A percentile compares a stretch with the other conserved stretches of the same genome.
Evolutionary conservation across 2,113 vertebrate genomes (phyloP).

Genomic region (Macrotus californicus): DNA sequence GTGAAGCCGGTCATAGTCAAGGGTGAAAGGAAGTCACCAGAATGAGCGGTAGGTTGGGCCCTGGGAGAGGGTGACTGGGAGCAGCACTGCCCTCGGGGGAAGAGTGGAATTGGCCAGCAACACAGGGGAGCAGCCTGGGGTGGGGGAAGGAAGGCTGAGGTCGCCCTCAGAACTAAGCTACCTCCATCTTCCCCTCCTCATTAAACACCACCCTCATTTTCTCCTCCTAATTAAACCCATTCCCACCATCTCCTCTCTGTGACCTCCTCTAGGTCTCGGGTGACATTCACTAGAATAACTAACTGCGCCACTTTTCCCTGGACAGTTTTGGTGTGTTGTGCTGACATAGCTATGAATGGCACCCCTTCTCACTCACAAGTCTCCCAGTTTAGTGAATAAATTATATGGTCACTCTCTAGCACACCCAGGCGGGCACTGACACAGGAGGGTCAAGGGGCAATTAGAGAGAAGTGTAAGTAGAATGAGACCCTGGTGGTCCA

Average conservation of each 20-base stretch:
- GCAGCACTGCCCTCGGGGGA: not conserved
- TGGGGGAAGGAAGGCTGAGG: not conserved
- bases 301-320: not conserved
- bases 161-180: not conserved
- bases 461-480: not conserved
- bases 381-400: not conserved
- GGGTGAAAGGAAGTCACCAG: not conserved
- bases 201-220: not conserved
- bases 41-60: not conserved
- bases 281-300: not conserved
- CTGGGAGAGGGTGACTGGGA: not conserved
- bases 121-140: not conserved
- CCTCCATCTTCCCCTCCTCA: not conserved
- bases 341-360: not conserved
- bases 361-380: not conserved
- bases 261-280: not conserved
- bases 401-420: not conserved
- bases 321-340: not conserved
- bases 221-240: not conserved
- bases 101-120: not conserved
- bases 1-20: conserved; percentile 26
- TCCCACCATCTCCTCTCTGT: not conserved
- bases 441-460: not conserved
- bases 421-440: not conserved
- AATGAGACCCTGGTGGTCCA: not conserved